phyloP scores from a whole-genome alignment of 2,113 vertebrate species.

The Fregata magnificens region DNA sequence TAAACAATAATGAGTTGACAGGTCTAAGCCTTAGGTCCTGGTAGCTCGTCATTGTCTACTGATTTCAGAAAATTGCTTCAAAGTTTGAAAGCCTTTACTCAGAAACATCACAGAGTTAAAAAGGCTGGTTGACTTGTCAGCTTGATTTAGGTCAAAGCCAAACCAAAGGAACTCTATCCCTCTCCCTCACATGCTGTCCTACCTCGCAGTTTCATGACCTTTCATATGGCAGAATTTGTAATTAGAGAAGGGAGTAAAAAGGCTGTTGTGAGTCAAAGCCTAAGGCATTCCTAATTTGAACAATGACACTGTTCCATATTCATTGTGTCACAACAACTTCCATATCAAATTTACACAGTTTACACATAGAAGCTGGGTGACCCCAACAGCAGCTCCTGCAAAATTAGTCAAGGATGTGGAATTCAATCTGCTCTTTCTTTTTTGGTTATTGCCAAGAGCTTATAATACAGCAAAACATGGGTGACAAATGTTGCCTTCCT shows the following conservation, averaged over 20 bases:
- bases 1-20: not conserved
- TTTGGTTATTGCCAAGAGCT: not conserved
- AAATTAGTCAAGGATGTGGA: not conserved
- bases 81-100: not conserved
- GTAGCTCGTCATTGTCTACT: not conserved
- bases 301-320: conserved; percentile 4
- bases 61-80: not conserved
- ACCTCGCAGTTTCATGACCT: not conserved
- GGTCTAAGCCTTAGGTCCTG: not conserved
- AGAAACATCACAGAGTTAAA: not conserved
- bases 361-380: not conserved
- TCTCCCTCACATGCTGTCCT: not conserved
- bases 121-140: conserved; percentile 11
- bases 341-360: not conserved
- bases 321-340: conserved; percentile 18
- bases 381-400: not conserved
- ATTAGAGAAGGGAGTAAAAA: conserved; percentile 31
- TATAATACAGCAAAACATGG: not conserved
- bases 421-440: not conserved
- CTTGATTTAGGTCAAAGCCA: conserved; percentile 24
- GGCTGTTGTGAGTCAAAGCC: conserved; percentile 2
- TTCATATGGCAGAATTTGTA: conserved; percentile 23
- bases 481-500: not conserved
- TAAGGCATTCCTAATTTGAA: not conserved
- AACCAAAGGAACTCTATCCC: not conserved